Base-by-base conservation (phyloP, 2,888 invertebrate species). In the Euclidia mi region DNA sequence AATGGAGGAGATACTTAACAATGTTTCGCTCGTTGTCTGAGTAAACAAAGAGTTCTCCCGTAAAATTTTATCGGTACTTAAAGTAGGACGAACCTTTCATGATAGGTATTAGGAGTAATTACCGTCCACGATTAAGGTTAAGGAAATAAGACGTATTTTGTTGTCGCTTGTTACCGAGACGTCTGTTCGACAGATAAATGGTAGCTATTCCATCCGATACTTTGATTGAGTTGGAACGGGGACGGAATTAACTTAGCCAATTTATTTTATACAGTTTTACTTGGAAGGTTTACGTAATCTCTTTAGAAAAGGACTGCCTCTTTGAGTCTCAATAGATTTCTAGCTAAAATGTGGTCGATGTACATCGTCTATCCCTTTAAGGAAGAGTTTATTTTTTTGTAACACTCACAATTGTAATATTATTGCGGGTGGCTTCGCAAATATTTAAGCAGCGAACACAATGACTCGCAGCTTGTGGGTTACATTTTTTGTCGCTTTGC, bases 51-150 rank as follows among this genome's bases (percentile, higher is more conserved):
- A 61, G 46, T 40, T 45, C 48, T 51, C 41, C 48, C 38, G 49
- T 71, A 58, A 58, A 70, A 68, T 60, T 12, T 73, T 68, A 73
- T 71, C 58, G 69, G 52, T 47, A 46, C 50, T 61, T 59, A 34
- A 65, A 71, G 65, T 75, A 57, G 69, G 52, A 61, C 69, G 61
- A 65, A 65, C 62, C 65, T 62, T 71, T 69, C 65, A 75, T 75
- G 71, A 69, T 40, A 53, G 69, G 50, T 71, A 73, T 73, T 63
- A 61, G 53, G 28, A 49, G 69, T 75, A 69, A 75, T 73, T 71
- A 65, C 58, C 55, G 47, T 45, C 56, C 53, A 60, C 58, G 59
- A 58, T 49, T 62, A 49, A 63, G 65, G 58, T 61, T 71, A 49
- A 51, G 49, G 59, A 67, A 61, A 70, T 59, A 59, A 74, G 25